A percentile compares a stretch with the other conserved stretches of the same genome.
phyloP scores from a whole-genome alignment of 1,140 invertebrate species.

The Pemphigus obesinymphae region DNA sequence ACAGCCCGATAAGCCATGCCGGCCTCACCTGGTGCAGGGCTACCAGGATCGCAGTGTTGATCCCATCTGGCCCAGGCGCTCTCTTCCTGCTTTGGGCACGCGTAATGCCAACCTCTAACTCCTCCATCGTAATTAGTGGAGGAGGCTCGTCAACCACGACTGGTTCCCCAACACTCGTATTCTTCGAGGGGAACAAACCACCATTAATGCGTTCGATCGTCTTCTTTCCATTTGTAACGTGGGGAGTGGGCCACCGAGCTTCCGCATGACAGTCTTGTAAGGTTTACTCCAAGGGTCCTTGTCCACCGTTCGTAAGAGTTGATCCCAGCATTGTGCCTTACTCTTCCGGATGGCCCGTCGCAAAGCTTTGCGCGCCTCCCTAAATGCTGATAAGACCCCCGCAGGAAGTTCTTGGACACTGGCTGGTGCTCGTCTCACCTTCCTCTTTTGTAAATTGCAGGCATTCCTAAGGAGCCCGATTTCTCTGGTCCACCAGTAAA shows the following conservation, averaged over 20 bases:
- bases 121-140: too few relatives aligned
- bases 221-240: neutral
- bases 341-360: neutral
- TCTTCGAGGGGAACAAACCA: neutral
- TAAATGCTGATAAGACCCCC: neutral
- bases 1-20: rapidly evolving
- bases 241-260: neutral
- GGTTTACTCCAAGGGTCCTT: neutral
- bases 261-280: neutral
- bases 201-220: neutral
- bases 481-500: neutral
- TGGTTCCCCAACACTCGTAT: neutral
- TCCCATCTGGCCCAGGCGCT: neutral
- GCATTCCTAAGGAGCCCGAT: neutral
- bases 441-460: too few relatives aligned
- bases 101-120: neutral
- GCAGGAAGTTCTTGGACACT: too few relatives aligned
- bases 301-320: neutral
- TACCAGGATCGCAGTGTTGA: neutral
- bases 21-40: neutral
- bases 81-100: neutral
- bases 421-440: neutral
- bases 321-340: neutral
- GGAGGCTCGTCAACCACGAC: neutral
- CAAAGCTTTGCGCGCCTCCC: neutral